These are phyloP conservation scores for Cheiracanthium punctorium DNA, from an alignment of 2,888 invertebrate genomes.

Conservation along the genomic window DNA sequence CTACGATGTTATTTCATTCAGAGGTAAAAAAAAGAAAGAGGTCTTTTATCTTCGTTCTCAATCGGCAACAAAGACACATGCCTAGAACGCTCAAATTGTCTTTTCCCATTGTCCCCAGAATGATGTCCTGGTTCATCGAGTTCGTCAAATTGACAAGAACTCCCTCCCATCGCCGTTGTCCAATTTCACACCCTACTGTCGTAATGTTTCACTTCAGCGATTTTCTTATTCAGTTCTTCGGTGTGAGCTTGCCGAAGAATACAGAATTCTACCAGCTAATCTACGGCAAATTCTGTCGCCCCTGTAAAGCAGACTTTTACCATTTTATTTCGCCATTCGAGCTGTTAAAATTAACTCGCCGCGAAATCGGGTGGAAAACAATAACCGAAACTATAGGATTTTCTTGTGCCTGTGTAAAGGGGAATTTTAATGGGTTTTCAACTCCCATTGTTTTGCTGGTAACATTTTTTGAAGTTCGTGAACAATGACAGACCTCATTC, in stretches of 20 bases:
- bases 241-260: not conserved
- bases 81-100: not conserved
- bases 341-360: not conserved
- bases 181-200: not conserved
- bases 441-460: constrained; percentile 40
- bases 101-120: constrained; percentile 19
- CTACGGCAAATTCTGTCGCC: not conserved
- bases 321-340: not conserved
- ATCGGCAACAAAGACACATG: not conserved
- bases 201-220: not conserved
- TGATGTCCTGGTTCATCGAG: constrained; percentile 34
- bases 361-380: not conserved
- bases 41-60: not conserved
- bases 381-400: not conserved
- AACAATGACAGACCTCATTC: constrained; percentile 45
- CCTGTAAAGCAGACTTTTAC: not conserved
- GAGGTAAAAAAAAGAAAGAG: not conserved
- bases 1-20: not conserved
- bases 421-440: not conserved
- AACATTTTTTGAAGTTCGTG: not conserved
- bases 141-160: constrained; percentile 21
- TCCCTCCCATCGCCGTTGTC: not conserved
- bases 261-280: not conserved
- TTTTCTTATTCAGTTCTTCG: not conserved
- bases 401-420: not conserved